These are phyloP conservation scores for Bilobella aurantiaca DNA, from an alignment of 1,140 invertebrate genomes.

Conservation along the genomic window DNA sequence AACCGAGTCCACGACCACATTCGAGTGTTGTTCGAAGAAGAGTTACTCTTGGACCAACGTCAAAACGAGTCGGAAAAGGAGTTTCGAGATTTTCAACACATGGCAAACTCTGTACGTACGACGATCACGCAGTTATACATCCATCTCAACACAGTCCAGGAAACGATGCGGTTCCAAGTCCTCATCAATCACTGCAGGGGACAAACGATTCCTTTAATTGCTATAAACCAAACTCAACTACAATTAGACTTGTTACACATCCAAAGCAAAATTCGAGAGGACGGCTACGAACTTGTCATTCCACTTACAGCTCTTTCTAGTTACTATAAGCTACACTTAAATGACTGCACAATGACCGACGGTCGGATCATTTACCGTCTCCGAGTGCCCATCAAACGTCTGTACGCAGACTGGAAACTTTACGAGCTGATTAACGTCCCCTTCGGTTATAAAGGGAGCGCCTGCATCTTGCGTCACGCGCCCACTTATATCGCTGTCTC, in stretches of 20 bases:
- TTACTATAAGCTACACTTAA: background rate
- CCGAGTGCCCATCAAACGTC: background rate
- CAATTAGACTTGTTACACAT: background rate
- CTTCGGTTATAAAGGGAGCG: background rate
- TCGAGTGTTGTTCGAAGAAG: background rate
- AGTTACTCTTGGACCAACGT: background rate
- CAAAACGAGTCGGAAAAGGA: background rate
- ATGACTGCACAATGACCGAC: background rate
- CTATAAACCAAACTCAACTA: background rate
- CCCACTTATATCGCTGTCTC: background rate
- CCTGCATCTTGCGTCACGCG: background rate
- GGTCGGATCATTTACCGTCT: background rate
- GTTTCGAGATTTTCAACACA: background rate
- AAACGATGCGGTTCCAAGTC: background rate
- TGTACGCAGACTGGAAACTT: background rate
- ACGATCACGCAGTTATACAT: background rate
- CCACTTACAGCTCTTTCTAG: background rate
- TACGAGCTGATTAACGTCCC: background rate
- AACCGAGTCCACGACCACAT: background rate
- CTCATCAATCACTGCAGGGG: background rate
- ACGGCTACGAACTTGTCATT: background rate
- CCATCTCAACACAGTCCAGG: background rate
- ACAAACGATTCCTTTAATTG: background rate
- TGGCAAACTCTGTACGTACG: background rate
- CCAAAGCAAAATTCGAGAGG: background rate